Percentiles rank a stretch among this genome's conserved stretches.
These are phyloP conservation scores for Onychorhynchus coronatus DNA, from an alignment of 2,113 vertebrate species.

Conservation along the genomic window DNA sequence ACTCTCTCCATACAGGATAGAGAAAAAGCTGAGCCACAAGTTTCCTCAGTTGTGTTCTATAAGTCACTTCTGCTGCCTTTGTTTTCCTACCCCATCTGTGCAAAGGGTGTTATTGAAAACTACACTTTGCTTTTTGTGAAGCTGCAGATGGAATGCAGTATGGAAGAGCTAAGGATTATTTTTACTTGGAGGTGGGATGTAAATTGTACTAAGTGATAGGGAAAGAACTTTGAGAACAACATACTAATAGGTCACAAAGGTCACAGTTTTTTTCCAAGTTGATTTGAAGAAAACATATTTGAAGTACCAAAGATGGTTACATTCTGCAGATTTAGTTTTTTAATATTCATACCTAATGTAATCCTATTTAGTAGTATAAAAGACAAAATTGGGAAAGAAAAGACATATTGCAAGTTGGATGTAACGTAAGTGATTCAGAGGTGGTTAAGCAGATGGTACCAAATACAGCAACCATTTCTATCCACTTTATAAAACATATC, in stretches of 20 bases:
- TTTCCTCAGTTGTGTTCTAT: neutral
- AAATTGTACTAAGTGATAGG: neutral
- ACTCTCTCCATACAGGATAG: neutral
- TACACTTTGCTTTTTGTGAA: neutral
- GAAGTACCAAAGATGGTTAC: neutral
- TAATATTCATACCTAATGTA: neutral
- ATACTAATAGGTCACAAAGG: neutral
- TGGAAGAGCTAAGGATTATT: neutral
- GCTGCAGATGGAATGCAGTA: neutral
- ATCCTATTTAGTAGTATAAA: neutral
- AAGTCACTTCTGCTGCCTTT: neutral
- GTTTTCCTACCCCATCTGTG: neutral
- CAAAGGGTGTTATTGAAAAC: neutral
- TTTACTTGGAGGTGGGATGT: neutral
- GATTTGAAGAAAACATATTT: neutral
- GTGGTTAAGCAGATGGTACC: constrained; percentile 1
- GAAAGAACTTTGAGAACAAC: neutral
- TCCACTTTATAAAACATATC: neutral
- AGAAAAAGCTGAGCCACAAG: neutral
- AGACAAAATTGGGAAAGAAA: neutral
- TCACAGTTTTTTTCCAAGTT: neutral
- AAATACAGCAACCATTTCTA: neutral
- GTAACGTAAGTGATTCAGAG: neutral
- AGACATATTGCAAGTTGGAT: neutral
- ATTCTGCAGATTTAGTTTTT: neutral